Evolutionary conservation across 2,888 invertebrate species (phyloP), one percentile per base, ranked within the genome.

Genomic region (Coleophora flavipennella): DNA sequence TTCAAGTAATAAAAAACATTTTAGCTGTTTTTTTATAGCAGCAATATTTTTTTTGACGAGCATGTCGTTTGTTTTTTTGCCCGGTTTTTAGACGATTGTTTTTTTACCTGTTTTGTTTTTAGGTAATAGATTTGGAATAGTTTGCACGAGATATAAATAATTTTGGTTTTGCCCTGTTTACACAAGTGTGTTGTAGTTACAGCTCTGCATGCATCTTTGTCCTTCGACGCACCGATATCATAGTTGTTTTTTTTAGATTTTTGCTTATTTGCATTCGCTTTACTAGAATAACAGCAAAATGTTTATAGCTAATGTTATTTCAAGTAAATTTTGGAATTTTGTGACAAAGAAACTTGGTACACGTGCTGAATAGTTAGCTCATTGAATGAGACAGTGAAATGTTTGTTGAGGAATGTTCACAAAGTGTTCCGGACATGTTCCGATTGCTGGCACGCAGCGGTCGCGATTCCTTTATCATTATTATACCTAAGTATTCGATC

Each of bases 211-310:
- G 80, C 51, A 65, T 71, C 71, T 69, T 46, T 77, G 79, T 78
- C 79, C 79, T 81, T 76, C 73, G 67, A 64, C 73, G 79, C 83
- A 83, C 79, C 67, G 63, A 80, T 72, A 74, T 80, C 79, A 80
- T 81, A 80, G 64, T 64, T 57, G 62, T 63, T 65, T 20, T 60
- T 59, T 57, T 59, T 44, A 42, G 29, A 40, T 41, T 59, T 64
- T 59, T 51, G 74, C 75, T 77, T 70, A 46, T 57, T 64, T 66
- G 55, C 46, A 61, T 38, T 13, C 56, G 74, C 75, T 69, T 67
- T 20, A 20, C 3, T 20, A 20, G 57, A 33, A 8, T 58, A 72
- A 76, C 79, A 76, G 80, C 75, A 74, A 75, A 71, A 69, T 71
- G 59, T 20, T 51, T 56, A 52, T 57, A 63, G 25, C 14, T 11